Evolutionary conservation across 2,888 invertebrate genomes (phyloP), one percentile per base, ranked within the genome.

Genomic region (Phengaris arion): DNA sequence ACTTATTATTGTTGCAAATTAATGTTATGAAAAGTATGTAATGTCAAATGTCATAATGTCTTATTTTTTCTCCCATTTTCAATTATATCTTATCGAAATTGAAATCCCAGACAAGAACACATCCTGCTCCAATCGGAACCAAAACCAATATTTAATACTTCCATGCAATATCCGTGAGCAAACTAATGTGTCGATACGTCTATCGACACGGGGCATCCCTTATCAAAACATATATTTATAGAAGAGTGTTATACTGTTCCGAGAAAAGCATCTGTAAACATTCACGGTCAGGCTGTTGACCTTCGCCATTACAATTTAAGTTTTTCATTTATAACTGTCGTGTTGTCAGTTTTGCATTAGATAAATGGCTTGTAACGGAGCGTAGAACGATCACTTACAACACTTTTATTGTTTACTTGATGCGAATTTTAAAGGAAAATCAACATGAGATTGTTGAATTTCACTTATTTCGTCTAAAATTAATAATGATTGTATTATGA

Each of bases 211-310:
- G 52, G 10, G 52, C 72, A 54, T 35, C 72, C 72, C 72, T 72
- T 72, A 70, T 75, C 69, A 68, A 70, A 77, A 76, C 76, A 73
- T 76, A 74, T 81, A 79, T 81, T 79, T 79, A 80, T 79, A 72
- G 72, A 72, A 35, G 78, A 74, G 57, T 64, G 75, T 22, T 22
- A 22, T 75, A 75, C 70, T 70, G 75, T 78, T 80, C 81, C 76
- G 74, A 77, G 76, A 79, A 80, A 74, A 76, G 77, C 80, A 78
- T 77, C 77, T 77, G 78, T 59, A 75, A 64, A 46, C 74, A 75
- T 80, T 80, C 80, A 81, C 77, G 81, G 81, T 78, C 80, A 77
- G 78, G 77, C 79, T 74, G 74, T 75, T 74, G 79, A 77, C 77
- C 78, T 78, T 74, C 54, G 72, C 72, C 69, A 35, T 76, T 70